A percentile compares a stretch with the other conserved stretches of the same genome.
phyloP scores from a whole-genome alignment of 2,797 vertebrate species.

The Syngnathus acus region DNA sequence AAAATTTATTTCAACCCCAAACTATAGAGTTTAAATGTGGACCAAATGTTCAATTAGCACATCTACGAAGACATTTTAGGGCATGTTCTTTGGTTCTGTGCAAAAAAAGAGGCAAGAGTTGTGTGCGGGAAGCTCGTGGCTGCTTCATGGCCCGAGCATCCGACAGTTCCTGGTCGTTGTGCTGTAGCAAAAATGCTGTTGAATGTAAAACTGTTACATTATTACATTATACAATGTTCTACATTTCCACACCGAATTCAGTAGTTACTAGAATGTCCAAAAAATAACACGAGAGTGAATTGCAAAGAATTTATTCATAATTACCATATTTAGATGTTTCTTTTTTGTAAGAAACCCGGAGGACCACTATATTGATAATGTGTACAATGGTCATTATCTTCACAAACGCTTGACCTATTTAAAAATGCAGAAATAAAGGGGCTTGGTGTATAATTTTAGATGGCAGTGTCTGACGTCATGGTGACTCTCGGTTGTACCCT shows the following conservation, averaged over 20 bases:
- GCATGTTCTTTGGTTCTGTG: background rate
- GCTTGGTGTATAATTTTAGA: background rate
- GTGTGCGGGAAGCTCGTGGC: background rate
- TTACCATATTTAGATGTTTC: conserved; percentile 12
- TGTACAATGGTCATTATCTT: conserved; percentile 56
- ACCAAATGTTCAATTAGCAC: background rate
- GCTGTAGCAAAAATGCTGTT: too few species aligned
- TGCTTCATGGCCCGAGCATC: background rate
- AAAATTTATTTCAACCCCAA: background rate
- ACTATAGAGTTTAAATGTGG: background rate
- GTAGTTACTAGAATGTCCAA: background rate
- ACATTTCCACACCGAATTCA: background rate
- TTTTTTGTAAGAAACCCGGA: conserved; percentile 71
- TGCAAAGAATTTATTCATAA: conserved; percentile 18
- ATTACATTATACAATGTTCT: background rate
- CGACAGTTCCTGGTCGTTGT: too few species aligned
- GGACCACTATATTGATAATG: conserved; percentile 71
- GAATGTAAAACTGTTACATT: too few species aligned
- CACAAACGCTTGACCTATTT: conserved; percentile 70
- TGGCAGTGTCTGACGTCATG: conserved; percentile 15
- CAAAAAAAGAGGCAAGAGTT: background rate
- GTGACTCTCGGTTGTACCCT: conserved; percentile 29
- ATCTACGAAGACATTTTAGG: background rate
- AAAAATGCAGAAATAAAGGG: conserved; percentile 38
- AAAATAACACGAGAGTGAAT: conserved; percentile 31